Base-by-base conservation (phyloP, 2,888 invertebrate species). In the Mellilla xanthometata region DNA sequence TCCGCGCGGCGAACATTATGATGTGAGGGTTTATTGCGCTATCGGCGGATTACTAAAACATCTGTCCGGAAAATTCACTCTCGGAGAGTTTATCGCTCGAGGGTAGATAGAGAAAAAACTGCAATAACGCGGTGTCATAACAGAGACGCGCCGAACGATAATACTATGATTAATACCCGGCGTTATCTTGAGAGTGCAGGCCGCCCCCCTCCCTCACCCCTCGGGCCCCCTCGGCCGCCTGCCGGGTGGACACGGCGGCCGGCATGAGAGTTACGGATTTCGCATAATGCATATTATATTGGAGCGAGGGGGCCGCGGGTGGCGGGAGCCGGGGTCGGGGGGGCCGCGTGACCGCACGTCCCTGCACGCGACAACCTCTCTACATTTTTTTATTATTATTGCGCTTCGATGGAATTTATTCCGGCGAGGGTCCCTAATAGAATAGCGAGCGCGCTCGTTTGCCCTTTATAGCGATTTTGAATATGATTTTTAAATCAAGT, bases 281-380 rank as follows among this genome's bases (percentile, higher is more conserved):
- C 88, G 88, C 88, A 88, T 88, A 88, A 88, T 88, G 88, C 88
- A 88, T 88, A 85, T 85, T 87, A 87, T 87, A 87, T 87, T 84
- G 70, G 67, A 65, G 71, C 72, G 70, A 65, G 70, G 65, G 56
- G 60, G 44, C 47, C 58, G 47, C 59, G 56, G 64, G 54, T 54
- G 55, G 55, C 34, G 46, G 44, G 29, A 34, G n/a, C 31, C 12
- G 41, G 42, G 35, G 35, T 52, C 53, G 46, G 40, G 51, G 50
- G 72, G 72, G 58, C 67, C 79, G 80, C 82, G 82, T 81, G 87
- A 85, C 87, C 87, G 78, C 87, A 87, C 87, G 87, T 88, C 88
- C 82, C 79, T 84, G 84, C 88, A 87, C 87, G 86, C 88, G 88
- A 86, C 87, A 81, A 84, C 77, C 79, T 86, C 87, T 87, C 81